Evolutionary conservation across 1,140 invertebrate genomes (phyloP).

Genomic region (Bombyx mandarina): DNA sequence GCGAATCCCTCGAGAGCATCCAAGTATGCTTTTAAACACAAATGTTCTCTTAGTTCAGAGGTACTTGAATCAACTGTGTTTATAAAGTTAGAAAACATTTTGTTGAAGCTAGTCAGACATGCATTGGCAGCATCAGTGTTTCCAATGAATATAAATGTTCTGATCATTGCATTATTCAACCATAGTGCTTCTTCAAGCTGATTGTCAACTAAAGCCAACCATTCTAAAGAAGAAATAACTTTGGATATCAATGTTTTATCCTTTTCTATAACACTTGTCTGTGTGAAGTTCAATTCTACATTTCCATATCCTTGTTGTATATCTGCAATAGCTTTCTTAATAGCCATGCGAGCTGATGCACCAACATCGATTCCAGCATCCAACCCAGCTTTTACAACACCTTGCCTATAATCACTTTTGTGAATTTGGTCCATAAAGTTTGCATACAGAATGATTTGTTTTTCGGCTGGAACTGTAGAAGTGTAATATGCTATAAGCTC

Average conservation of each 20-base stretch:
- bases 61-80: constrained; percentile 53
- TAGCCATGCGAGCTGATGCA: constrained; percentile 81
- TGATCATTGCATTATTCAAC: constrained; percentile 91
- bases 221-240: constrained; percentile 87
- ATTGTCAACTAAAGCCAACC: constrained; percentile 84
- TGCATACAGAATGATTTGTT: constrained; percentile 85
- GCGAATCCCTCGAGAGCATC: constrained; percentile 89
- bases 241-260: constrained; percentile 71
- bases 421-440: constrained; percentile 81
- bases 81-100: constrained; percentile 53
- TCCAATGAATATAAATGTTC: constrained; percentile 77
- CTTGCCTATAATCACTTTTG: constrained; percentile 73
- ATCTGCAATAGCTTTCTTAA: constrained; percentile 80
- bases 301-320: constrained; percentile 60
- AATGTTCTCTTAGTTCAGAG: constrained; percentile 79
- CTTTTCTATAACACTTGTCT: constrained; percentile 71
- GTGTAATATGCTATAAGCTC: constrained; percentile 88
- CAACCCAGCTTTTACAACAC: constrained; percentile 61
- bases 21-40: constrained; percentile 84
- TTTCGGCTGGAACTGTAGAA: constrained; percentile 77
- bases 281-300: constrained; percentile 45
- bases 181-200: constrained; percentile 86
- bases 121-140: constrained; percentile 53
- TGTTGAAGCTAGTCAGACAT: constrained; percentile 71
- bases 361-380: constrained; percentile 86